Evolutionary conservation across 2,113 vertebrate species (phyloP).

Genomic region (Himantopus leucocephalus): DNA sequence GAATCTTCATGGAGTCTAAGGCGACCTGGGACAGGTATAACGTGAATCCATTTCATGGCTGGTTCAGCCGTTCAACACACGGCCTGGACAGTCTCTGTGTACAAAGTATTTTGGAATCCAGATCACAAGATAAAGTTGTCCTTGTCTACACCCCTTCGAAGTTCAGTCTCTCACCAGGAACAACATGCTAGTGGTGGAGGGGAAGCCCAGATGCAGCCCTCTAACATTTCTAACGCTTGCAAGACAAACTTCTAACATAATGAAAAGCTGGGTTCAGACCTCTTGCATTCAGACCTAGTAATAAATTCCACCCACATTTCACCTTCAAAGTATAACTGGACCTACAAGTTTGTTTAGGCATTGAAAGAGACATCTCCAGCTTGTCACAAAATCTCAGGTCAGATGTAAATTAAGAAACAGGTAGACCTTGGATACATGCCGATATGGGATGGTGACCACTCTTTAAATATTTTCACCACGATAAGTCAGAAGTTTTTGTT

Average conservation of each 20-base stretch:
- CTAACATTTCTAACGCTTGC: too few species aligned
- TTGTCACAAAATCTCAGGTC: background rate
- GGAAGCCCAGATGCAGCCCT: background rate
- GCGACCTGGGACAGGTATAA: background rate
- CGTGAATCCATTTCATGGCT: background rate
- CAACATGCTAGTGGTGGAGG: background rate
- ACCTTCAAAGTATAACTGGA: background rate
- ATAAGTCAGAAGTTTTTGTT: background rate
- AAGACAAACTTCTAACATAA: background rate
- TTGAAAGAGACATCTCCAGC: background rate
- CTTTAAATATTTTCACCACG: background rate
- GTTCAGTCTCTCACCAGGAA: background rate
- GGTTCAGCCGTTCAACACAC: background rate
- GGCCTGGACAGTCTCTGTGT: background rate
- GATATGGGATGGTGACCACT: background rate
- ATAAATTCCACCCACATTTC: constrained; percentile 31
- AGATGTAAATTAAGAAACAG: background rate
- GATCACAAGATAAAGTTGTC: background rate
- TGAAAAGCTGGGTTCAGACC: background rate
- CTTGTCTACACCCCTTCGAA: background rate
- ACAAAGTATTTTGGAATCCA: background rate
- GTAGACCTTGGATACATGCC: background rate
- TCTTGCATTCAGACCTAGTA: background rate
- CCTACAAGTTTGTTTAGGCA: background rate
- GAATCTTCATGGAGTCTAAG: background rate